Percentiles rank a stretch among this genome's conserved stretches.
Conservation (phyloP, 53 echinoderm and acorn worm genomes). For the Zoroaster sp. region DNA sequence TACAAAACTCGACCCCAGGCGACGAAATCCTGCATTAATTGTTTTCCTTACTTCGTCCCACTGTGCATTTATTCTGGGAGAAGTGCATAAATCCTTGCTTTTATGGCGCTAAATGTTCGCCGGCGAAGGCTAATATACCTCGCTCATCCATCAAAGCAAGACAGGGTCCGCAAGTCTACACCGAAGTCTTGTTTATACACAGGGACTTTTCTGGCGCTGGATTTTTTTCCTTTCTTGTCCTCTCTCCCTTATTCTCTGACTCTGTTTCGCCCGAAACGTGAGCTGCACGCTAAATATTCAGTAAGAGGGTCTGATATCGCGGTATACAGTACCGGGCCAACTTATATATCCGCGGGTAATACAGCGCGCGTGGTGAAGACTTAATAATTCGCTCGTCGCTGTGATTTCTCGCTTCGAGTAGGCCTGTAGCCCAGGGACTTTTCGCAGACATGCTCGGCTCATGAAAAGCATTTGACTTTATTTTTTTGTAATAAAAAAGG, state of each 20-base stretch:
- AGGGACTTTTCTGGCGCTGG: not conserved
- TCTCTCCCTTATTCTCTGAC: not conserved
- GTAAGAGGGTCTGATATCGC: not conserved
- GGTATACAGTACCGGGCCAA: not conserved
- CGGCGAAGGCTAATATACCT: conserved; percentile 16
- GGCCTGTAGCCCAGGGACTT: conserved; percentile 3
- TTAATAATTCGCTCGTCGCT: conserved; percentile 24
- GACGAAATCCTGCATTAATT: not conserved
- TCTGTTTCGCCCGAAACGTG: conserved; percentile 33
- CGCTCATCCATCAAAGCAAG: conserved; percentile 27
- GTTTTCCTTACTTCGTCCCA: not conserved
- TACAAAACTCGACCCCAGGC: not conserved
- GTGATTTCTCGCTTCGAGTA: conserved; percentile 44
- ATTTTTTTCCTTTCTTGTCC: not conserved
- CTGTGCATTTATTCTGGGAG: not conserved
- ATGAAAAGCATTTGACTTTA: conserved; percentile 38
- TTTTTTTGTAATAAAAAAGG: not conserved
- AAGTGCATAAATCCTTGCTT: conserved; percentile 39
- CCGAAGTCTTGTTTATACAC: conserved; percentile 32
- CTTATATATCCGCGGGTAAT: conserved; percentile 18
- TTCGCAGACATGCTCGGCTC: not conserved
- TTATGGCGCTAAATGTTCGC: conserved; percentile 34
- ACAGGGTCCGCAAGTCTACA: not conserved
- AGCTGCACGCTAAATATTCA: conserved; percentile 51
- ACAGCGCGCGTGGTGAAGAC: conserved; percentile 26